Conservation (phyloP, 2,888 invertebrate genomes). For the Acronicta alni region DNA sequence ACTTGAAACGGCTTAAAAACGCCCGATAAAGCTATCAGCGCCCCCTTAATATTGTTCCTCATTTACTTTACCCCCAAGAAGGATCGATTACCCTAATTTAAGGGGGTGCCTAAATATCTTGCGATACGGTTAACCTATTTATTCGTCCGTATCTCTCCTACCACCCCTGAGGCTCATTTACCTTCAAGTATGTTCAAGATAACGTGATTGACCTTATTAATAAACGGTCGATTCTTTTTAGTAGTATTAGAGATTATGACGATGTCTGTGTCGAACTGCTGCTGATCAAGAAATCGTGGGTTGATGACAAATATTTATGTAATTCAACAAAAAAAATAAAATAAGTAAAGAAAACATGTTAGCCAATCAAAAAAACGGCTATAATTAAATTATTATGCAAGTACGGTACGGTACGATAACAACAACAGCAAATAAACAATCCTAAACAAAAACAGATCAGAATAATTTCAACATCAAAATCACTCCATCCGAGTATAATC, state of each 20-base stretch:
- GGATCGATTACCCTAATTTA: constrained; percentile 76
- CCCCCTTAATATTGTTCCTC: constrained; percentile 70
- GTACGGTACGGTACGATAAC: background rate
- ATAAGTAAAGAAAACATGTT: too few species aligned
- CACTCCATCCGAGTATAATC: constrained; percentile 10
- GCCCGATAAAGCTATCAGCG: constrained; percentile 72
- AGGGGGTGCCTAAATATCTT: constrained; percentile 70
- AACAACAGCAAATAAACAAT: background rate
- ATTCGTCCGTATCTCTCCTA: constrained; percentile 62
- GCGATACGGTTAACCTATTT: constrained; percentile 64
- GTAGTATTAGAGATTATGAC: constrained; percentile 22
- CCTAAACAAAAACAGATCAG: background rate
- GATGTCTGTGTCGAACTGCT: constrained; percentile 11
- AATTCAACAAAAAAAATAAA: too few species aligned
- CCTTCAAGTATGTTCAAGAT: constrained; percentile 67
- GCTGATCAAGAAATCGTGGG: too few species aligned
- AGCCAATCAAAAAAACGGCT: too few species aligned
- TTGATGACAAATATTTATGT: too few species aligned
- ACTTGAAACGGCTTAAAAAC: constrained; percentile 63
- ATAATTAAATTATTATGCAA: too few species aligned
- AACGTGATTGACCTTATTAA: constrained; percentile 71
- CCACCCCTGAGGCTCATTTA: constrained; percentile 62
- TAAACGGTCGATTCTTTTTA: constrained; percentile 47
- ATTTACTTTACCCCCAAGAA: constrained; percentile 67
- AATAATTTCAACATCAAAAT: constrained; percentile 11